Evolutionary conservation across 2,113 vertebrate species (phyloP), one percentile per base, ranked within the genome.

Genomic region (Gambusia holbrooki): DNA sequence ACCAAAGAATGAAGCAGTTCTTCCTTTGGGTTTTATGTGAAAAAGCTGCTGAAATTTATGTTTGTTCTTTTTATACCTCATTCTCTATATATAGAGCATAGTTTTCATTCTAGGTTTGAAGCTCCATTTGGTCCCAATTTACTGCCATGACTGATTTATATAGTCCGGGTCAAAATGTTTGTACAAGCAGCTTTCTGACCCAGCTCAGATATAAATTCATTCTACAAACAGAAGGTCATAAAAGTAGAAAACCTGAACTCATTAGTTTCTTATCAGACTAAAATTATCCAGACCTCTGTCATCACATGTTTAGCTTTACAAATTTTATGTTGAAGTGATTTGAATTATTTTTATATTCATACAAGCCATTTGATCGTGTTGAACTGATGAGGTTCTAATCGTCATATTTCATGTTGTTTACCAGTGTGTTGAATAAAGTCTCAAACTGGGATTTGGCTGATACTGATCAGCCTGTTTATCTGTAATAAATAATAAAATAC

Each of bases 61-160:
- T 1, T 15, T 19, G 15, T 25, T 19, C 15, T 48, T 27, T 60
- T 0, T n/a, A 0, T 48, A 14, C 17, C 27, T 78, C 32, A 22
- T 32, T 64, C 65, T 22, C 0, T 70, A 22, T 66, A 58, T 37
- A 51, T 37, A 1, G 19, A 33, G n/a, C 80, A 68, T 61, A 4
- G 58, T 62, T 14, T 74, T 75, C 77, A 71, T 80, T 80, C 65
- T 78, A 67, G 62, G 54, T 40, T 54, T 63, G 37, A 1, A 29
- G 25, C 25, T 13, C 72, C 54, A 73, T 82, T 70, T 13, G 70
- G 84, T 76, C 82, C 73, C 79, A 86, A 84, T 81, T 76, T 84
- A 80, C 63, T 75, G 40, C 48, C 8, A n/a, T 82, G 86, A 90
- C 84, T 90, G 86, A 79, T 84, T 61, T 74, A 30, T 81, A 3